A percentile compares a stretch with the other conserved stretches of the same genome.
Conservation (phyloP, 2,113 vertebrate genomes). For the Nannospalax galili region DNA sequence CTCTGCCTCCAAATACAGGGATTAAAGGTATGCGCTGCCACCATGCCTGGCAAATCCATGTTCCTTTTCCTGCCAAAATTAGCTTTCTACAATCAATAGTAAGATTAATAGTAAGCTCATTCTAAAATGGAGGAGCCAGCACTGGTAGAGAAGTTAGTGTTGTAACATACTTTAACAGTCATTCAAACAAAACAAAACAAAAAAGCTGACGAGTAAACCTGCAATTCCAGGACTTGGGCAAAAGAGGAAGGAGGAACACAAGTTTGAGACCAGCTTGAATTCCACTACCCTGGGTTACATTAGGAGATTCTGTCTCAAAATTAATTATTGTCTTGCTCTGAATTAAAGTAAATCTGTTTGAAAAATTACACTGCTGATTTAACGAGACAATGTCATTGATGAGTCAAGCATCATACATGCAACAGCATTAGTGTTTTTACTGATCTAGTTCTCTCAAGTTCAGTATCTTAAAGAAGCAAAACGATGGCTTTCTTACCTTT, state of each 20-base stretch:
- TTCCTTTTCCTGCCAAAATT: slow-evolving; percentile 64
- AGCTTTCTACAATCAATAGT: slow-evolving; percentile 6
- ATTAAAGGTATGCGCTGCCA: too few relatives aligned
- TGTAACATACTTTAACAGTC: slow-evolving; percentile 70
- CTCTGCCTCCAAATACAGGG: too few relatives aligned
- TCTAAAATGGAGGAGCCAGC: slow-evolving; percentile 50
- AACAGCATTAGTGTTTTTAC: slow-evolving; percentile 50
- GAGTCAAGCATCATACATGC: slow-evolving; percentile 29
- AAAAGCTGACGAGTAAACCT: neutral
- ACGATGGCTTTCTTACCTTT: slow-evolving; percentile 83
- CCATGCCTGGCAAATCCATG: too few relatives aligned
- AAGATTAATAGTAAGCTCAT: slow-evolving; percentile 13
- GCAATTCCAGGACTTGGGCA: neutral
- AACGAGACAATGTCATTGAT: slow-evolving; percentile 2
- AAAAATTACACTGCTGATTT: slow-evolving; percentile 41
- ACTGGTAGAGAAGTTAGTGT: slow-evolving; percentile 54
- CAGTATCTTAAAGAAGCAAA: slow-evolving; percentile 41
- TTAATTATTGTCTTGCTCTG: slow-evolving; percentile 15
- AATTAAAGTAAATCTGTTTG: slow-evolving; percentile 50
- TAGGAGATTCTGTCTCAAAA: neutral
- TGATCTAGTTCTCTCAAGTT: slow-evolving; percentile 45
- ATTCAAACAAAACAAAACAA: slow-evolving; percentile 18
- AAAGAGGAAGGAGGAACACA: neutral
- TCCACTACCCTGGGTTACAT: neutral
- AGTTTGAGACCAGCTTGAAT: neutral